A percentile compares a stretch with the other conserved stretches of the same genome.
phyloP scores from a whole-genome alignment of 2,797 vertebrate genomes.

The Hozukius guyotensis region DNA sequence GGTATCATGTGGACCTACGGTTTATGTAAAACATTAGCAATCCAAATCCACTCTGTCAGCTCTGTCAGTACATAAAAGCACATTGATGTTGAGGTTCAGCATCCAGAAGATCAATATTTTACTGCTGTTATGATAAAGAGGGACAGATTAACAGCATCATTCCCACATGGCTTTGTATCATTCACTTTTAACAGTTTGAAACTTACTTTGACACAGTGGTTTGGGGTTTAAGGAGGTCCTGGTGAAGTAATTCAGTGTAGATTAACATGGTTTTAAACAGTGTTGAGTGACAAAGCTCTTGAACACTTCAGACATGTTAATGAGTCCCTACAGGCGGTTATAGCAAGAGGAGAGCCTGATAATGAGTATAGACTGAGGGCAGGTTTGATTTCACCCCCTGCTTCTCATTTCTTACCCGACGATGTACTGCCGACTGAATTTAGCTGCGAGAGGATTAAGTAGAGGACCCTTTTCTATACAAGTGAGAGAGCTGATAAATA shows the following conservation, averaged over 20 bases:
- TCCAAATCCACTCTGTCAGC: background rate
- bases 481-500: constrained; percentile 65
- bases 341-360: constrained; percentile 36
- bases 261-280: constrained; percentile 67
- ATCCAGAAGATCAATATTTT: background rate
- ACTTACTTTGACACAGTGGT: constrained; percentile 21
- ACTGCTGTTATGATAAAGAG: background rate
- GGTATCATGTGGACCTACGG: background rate
- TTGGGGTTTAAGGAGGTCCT: constrained; percentile 35
- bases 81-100: background rate
- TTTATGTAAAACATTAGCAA: background rate
- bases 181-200: constrained; percentile 20
- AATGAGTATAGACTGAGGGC: constrained; percentile 57
- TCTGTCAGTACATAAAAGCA: background rate
- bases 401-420: constrained; percentile 44
- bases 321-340: constrained; percentile 61
- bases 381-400: constrained; percentile 60
- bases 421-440: constrained; percentile 41
- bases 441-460: constrained; percentile 61
- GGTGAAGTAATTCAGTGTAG: constrained; percentile 46
- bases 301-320: constrained; percentile 70
- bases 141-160: constrained; percentile 17
- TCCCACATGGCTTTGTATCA: constrained; percentile 4
- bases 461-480: constrained; percentile 50
- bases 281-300: constrained; percentile 67